These are phyloP conservation scores for Xenopus laevis DNA, from an alignment of 2,113 vertebrate species.

Conservation along the genomic window DNA sequence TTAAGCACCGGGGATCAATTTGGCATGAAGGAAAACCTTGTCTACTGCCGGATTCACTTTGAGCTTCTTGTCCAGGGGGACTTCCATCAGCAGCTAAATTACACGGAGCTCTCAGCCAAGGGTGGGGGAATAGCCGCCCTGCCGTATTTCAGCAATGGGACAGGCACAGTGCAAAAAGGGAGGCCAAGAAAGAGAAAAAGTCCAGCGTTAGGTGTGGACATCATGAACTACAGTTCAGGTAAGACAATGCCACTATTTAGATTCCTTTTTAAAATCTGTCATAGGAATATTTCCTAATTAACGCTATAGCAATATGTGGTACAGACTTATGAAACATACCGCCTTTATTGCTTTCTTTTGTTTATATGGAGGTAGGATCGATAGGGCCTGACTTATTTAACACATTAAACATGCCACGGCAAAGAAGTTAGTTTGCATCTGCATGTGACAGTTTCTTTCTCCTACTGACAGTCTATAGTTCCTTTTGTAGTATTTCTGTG, in stretches of 20 bases:
- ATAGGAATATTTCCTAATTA: too few species aligned
- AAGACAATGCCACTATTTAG: conserved; percentile 50
- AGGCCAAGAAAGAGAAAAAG: conserved; percentile 94
- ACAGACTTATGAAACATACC: too few species aligned
- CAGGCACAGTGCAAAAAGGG: conserved; percentile 93
- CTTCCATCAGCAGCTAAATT: conserved; percentile 89
- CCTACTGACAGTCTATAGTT: background rate
- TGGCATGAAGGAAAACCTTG: conserved; percentile 97
- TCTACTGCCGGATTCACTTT: conserved; percentile 96
- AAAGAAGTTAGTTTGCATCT: background rate
- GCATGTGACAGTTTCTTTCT: background rate
- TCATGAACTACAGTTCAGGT: conserved; percentile 94
- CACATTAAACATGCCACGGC: background rate
- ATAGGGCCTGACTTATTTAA: background rate
- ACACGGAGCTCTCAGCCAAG: conserved; percentile 93
- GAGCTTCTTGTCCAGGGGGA: conserved; percentile 93
- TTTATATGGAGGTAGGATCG: too few species aligned
- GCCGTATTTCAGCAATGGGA: conserved; percentile 91
- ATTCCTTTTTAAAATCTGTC: too few species aligned
- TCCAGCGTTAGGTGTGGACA: conserved; percentile 90
- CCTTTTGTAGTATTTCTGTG: background rate
- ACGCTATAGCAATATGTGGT: too few species aligned
- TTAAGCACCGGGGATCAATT: conserved; percentile 96
- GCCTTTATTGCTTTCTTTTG: too few species aligned
- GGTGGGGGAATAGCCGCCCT: conserved; percentile 78